Conservation (phyloP, 2,888 invertebrate species). For the Synergus itoensis region DNA sequence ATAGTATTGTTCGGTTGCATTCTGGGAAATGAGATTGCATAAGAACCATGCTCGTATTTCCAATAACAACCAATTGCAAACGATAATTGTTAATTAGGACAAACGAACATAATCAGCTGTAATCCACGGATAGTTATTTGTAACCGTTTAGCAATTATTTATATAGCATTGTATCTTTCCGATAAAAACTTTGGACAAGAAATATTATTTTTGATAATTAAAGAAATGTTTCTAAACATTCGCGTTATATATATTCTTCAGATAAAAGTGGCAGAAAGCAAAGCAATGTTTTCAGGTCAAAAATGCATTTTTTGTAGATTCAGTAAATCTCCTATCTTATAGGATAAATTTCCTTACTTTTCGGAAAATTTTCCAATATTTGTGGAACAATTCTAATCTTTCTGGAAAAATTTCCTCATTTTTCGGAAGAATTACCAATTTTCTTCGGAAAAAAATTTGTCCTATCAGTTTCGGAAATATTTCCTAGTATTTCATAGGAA, state of each 20-base stretch:
- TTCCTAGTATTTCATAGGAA: too few relatives aligned
- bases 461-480: too few relatives aligned
- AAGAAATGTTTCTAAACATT: not conserved
- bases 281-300: not conserved
- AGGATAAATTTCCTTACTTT: too few relatives aligned
- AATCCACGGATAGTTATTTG: not conserved
- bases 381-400: too few relatives aligned
- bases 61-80: constrained; percentile 13
- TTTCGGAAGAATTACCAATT: too few relatives aligned
- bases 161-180: not conserved
- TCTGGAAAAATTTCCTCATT: too few relatives aligned
- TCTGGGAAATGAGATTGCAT: constrained; percentile 15
- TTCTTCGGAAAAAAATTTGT: too few relatives aligned
- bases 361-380: too few relatives aligned
- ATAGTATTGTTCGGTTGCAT: constrained; percentile 11
- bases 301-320: not conserved
- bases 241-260: not conserved
- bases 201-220: not conserved
- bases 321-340: too few relatives aligned
- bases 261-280: too few relatives aligned
- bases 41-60: constrained; percentile 22
- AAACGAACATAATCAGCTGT: constrained; percentile 8
- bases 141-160: not conserved
- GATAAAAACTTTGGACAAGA: not conserved
- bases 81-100: constrained; percentile 26